Evolutionary conservation across 2,797 vertebrate species (phyloP).

Genomic region (Brachyalestes nurse): DNA sequence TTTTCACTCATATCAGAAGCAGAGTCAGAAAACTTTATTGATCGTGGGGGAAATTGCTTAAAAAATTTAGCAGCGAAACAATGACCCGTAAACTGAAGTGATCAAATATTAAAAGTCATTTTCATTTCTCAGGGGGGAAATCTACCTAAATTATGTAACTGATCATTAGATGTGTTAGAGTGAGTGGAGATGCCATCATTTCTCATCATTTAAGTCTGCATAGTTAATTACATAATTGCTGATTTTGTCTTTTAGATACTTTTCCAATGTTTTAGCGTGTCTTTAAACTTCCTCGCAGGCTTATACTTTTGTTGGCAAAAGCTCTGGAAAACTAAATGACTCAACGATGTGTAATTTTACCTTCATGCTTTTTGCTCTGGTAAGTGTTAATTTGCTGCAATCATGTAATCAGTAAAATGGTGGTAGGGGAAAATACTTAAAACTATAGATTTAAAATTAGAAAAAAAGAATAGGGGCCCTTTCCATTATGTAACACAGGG

Average conservation of each 20-base stretch:
- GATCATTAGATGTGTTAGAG: neutral
- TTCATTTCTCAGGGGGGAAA: neutral
- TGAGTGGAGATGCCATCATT: neutral
- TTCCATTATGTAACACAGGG: neutral
- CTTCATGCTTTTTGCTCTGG: neutral
- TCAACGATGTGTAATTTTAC: neutral
- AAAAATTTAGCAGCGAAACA: no score
- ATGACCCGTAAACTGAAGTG: no score
- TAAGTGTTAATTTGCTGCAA: neutral
- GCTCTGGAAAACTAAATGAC: neutral
- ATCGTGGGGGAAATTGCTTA: no score
- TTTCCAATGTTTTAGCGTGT: neutral
- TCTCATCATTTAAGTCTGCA: neutral
- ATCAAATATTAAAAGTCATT: neutral
- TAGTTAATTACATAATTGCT: neutral
- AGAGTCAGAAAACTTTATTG: no score
- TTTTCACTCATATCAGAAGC: no score
- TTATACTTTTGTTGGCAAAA: neutral
- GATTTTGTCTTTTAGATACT: neutral
- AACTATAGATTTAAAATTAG: neutral
- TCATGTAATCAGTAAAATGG: neutral
- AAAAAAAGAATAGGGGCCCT: neutral
- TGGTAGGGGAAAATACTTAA: neutral
- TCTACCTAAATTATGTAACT: neutral
- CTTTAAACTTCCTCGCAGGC: neutral